Evolutionary conservation across 1,140 invertebrate genomes (phyloP).

Genomic region (Philopotamus ludificatus): DNA sequence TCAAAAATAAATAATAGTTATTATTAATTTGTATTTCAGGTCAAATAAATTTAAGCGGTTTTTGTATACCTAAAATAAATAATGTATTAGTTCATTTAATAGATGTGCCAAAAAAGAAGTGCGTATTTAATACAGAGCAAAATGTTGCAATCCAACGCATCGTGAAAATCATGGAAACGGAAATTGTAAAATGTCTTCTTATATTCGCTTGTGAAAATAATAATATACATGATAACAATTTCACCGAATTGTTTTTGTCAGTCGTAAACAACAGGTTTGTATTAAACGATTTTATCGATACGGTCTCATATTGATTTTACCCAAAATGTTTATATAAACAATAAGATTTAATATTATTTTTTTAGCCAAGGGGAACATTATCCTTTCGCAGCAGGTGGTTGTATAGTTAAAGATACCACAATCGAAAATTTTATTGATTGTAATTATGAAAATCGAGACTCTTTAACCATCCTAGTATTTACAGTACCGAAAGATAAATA

Average conservation of each 20-base stretch:
- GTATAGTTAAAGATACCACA: neutral
- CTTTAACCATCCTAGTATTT: neutral
- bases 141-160: neutral
- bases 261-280: neutral
- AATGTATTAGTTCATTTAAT: neutral
- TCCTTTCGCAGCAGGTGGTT: neutral
- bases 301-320: too few species aligned
- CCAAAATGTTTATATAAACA: neutral
- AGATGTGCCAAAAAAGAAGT: neutral
- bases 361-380: neutral
- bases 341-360: neutral
- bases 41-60: neutral
- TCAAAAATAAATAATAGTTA: neutral
- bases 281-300: neutral
- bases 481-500: neutral
- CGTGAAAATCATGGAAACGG: neutral
- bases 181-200: constrained; percentile 9
- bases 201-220: neutral
- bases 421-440: neutral
- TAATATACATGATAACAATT: neutral
- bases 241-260: neutral
- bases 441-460: neutral
- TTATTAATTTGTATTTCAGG: neutral
- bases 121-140: neutral
- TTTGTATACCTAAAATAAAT: neutral